These are phyloP conservation scores for Acrocephalus kingi DNA, from an alignment of 2,113 vertebrate genomes.

Conservation along the genomic window DNA sequence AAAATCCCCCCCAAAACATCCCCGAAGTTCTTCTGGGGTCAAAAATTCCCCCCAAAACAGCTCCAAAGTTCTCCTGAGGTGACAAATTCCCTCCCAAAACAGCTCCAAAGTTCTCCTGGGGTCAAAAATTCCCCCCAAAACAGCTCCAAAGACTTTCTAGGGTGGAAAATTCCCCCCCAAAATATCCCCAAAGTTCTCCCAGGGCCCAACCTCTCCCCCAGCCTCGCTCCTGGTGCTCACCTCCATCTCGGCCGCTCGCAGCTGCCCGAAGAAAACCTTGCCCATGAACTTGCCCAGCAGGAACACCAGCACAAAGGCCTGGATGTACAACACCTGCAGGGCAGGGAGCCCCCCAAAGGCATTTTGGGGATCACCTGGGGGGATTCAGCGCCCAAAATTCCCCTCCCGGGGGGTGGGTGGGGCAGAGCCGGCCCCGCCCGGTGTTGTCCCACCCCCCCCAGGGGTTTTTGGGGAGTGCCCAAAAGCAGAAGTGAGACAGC, in stretches of 20 bases:
- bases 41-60: too few relatives aligned
- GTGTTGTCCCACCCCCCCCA: accelerated
- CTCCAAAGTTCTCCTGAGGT: too few relatives aligned
- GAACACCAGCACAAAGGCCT: neutral
- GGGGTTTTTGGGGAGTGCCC: neutral
- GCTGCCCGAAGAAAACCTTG: neutral
- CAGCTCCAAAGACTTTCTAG: too few relatives aligned
- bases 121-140: neutral
- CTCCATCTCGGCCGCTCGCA: neutral
- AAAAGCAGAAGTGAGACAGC: neutral
- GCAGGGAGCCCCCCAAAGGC: accelerated
- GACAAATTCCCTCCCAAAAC: too few relatives aligned
- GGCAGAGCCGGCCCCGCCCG: accelerated
- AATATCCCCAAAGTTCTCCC: neutral
- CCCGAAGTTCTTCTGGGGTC: too few relatives aligned
- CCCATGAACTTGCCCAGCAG: constrained; percentile 16
- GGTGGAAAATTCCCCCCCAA: neutral
- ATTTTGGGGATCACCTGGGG: accelerated
- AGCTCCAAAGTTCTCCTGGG: too few relatives aligned
- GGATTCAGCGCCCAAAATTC: accelerated
- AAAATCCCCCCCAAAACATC: too few relatives aligned
- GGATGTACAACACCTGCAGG: neutral
- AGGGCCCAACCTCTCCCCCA: neutral
- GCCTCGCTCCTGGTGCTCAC: neutral
- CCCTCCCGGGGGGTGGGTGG: accelerated